Evolutionary conservation across 2,888 invertebrate species (phyloP).

Genomic region (Agrypnus murinus): DNA sequence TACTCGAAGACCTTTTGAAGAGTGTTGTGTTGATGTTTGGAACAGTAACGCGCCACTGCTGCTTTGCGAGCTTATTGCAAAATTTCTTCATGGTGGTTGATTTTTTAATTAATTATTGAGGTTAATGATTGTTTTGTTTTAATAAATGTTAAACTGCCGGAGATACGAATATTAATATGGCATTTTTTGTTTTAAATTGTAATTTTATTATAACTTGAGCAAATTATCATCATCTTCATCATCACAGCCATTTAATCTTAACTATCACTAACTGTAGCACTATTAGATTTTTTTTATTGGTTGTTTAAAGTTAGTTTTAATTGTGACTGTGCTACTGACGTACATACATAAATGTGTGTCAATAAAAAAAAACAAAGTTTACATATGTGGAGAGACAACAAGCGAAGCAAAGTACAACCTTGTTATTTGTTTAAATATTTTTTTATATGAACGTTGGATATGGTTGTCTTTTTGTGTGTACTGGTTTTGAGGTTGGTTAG

Average conservation of each 20-base stretch:
- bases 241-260: constrained; percentile 13
- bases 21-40: constrained; percentile 65
- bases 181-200: background rate
- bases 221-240: constrained; percentile 7
- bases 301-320: constrained; percentile 10
- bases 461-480: constrained; percentile 19
- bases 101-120: constrained; percentile 40
- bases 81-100: constrained; percentile 67
- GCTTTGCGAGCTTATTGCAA: constrained; percentile 68
- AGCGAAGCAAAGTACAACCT: constrained; percentile 38
- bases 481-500: constrained; percentile 14
- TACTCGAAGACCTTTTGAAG: constrained; percentile 60
- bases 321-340: constrained; percentile 45
- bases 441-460: constrained; percentile 23
- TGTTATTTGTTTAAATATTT: constrained; percentile 19
- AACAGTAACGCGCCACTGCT: constrained; percentile 69
- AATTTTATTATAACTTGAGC: constrained; percentile 11
- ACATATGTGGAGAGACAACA: constrained; percentile 32
- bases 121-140: constrained; percentile 29
- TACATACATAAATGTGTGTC: constrained; percentile 38
- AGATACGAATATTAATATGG: too few species aligned
- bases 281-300: too few species aligned
- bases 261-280: background rate
- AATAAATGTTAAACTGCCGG: constrained; percentile 16
- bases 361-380: constrained; percentile 47